Base-by-base conservation (phyloP, 92 coral and sea anemone genomes). In the Anthopleura xanthogrammica region DNA sequence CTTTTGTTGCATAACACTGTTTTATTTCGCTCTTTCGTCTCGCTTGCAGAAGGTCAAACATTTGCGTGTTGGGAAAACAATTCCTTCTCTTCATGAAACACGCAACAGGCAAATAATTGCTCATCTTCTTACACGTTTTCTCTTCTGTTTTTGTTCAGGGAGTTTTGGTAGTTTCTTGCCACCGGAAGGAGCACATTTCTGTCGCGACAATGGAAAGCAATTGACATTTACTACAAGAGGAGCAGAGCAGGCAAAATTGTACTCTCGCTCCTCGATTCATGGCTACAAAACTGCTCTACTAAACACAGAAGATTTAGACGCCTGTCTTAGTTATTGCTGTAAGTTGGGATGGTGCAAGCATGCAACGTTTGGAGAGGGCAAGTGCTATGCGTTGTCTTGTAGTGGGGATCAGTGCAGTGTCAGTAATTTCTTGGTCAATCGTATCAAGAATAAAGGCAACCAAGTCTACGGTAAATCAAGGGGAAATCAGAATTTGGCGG, bases 321-420 rank as follows among this genome's bases (percentile, higher is more conserved):
- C 86, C 74, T 96, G 99, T 83, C 70, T 90, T n/a, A 82, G 79
- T 40, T 82, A 87, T 39, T 96, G 99, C 86, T 96, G 99, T 82
- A 81, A 77, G n/a, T 41, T 85, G 52, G 75, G 81, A 75, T 92
- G 99, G 98, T 96, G 99, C 82, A 85, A 78, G n/a, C 91, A 83
- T 52, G 93, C 91, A 5, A 36, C 89, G 36, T 74, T 92, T 36
- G 85, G 54, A 19, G 64, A 71, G 14, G 72, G 73, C 17, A 82
- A 89, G 60, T 96, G 99, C 57, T 90, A 85, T 79, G 97, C 93
- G 0, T 23, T 72, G 48, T 24, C 78, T 10, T 83, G 88, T 16
- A 72, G 64, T 77, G 87, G 85, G 24, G 81, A 40, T 16, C 72
- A 77, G 41, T 84, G 87, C 80, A 58, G 82, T 58, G 42, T 43